Base-by-base conservation (phyloP, 1,140 invertebrate species). In the Cephus cinctus region DNA sequence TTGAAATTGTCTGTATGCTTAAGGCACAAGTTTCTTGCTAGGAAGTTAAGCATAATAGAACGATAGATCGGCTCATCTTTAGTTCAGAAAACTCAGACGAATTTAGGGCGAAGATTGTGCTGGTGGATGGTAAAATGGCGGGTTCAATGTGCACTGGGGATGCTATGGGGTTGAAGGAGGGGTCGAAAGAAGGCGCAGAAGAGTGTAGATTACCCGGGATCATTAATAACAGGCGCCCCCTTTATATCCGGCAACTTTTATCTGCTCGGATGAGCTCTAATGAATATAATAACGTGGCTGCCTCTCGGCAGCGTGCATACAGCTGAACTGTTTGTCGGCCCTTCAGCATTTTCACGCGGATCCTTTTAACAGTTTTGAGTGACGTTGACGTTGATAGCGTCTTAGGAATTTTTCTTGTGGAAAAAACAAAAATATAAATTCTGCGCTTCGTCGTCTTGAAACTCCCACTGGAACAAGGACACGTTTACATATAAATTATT, bases 211-310 rank as follows among this genome's bases (percentile, higher is more conserved):
- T 65, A 61, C 51, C 47, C 47, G 51, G 47, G 50, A 63, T 65
- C 60, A 65, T 65, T 65, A 65, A 65, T 65, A 65, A 65, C 53
- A 36, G 34, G 27, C 56, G 52, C 49, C 25, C 44, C 49, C 52
- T 60, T 63, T 61, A 58, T 61, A 57, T 63, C 57, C 56, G 50
- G 49, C 47, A 56, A 60, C 51, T 65, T 65, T 61, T 61, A 65
- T 61, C 58, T 59, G 53, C 52, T 49, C 55, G 58, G 58, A 59
- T 55, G 53, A 59, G 44, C 51, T 35, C 49, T 63, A 61, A 65
- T 63, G 62, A 65, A 56, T 63, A 58, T 59, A 63, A 60, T 56
- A 51, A 63, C 56, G 50, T 48, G 22, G 48, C 53, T 46, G 43
- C 47, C 40, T 32, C 44, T 35, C 14, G 15, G 14, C n/a, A n/a